Evolutionary conservation across 2,113 vertebrate genomes (phyloP).

Genomic region (Corythaeola cristata): DNA sequence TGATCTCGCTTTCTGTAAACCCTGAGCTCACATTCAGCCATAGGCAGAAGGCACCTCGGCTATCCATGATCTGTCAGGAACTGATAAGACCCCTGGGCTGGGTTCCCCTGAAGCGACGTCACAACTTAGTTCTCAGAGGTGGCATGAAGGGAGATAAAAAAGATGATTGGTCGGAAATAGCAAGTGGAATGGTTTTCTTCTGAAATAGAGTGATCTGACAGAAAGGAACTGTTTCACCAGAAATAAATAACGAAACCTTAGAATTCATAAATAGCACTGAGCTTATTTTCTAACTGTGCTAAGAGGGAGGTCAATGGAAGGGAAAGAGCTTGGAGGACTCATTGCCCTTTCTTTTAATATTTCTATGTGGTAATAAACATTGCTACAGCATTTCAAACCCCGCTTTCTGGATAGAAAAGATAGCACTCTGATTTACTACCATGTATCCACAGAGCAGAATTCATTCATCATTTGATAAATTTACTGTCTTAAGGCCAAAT

Average conservation of each 20-base stretch:
- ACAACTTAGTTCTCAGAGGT: constrained; percentile 14
- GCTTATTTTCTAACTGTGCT: neutral
- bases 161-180: neutral
- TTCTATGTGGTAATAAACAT: neutral
- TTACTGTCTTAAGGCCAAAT: neutral
- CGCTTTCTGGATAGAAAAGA: neutral
- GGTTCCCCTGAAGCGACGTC: neutral
- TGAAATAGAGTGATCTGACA: neutral
- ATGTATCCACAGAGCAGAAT: neutral
- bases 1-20: constrained; percentile 4
- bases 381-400: neutral
- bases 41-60: neutral
- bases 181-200: neutral
- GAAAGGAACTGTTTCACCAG: neutral
- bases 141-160: neutral
- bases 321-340: neutral
- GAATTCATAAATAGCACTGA: neutral
- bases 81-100: constrained; percentile 41
- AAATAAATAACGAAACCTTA: neutral
- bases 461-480: neutral
- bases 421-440: neutral
- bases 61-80: neutral
- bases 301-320: neutral
- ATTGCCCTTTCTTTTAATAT: neutral
- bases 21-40: neutral